Base-by-base conservation (phyloP, 2,888 invertebrate genomes). In the Nomada fucata region DNA sequence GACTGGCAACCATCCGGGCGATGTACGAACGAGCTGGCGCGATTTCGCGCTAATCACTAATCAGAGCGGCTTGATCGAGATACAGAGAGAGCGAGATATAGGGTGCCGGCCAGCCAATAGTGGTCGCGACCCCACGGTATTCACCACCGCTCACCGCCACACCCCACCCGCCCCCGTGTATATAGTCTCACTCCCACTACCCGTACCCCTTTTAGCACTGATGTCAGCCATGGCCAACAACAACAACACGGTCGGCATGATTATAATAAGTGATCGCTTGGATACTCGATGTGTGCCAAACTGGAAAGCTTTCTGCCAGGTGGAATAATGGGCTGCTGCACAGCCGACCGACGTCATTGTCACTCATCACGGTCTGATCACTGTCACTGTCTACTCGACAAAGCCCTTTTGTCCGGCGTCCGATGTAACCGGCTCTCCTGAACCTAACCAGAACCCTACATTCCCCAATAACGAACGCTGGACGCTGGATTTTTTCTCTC, bases 291-390 rank as follows among this genome's bases (percentile, higher is more conserved):
- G 92, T 91, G 91, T 92, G 90, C 90, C 92, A 92, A 92, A 92
- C 91, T 92, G 92, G 92, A 92, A 92, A 92, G 91, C 86, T 90
- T 91, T 92, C 90, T 89, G 89, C 91, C 91, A 90, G 91, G 91
- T 91, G 91, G 92, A 92, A 91, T 92, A 91, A 91, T 91, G 89
- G 86, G 86, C 83, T 87, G 87, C 84, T 81, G 80, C 88, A 86
- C 89, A 88, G 89, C 83, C 88, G 89, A 89, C 87, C 89, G 89
- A 87, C 88, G 89, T 86, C 86, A 89, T 89, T 89, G 88, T 89
- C 89, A 89, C 85, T 89, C 87, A 89, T 89, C 89, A 86, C 86
- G 86, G 89, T 89, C 88, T 89, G 85, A 88, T 88, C 88, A 86
- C 88, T 88, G 88, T 88, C 89, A 89, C 89, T 87, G 89, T 86